Evolutionary conservation across 2,797 vertebrate species (phyloP), one percentile per base, ranked within the genome.

Genomic region (Poliocrania exsul): DNA sequence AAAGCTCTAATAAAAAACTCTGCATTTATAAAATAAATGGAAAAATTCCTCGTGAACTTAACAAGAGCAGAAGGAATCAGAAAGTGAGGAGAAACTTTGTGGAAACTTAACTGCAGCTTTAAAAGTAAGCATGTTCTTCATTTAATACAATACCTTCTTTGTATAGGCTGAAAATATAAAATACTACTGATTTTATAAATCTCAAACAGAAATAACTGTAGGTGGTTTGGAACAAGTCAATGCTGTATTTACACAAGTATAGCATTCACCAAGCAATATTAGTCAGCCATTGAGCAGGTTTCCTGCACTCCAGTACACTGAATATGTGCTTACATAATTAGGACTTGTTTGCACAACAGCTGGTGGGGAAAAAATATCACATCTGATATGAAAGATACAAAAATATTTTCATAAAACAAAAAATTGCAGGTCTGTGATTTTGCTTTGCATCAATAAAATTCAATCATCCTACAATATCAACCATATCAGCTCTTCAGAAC

Each of bases 251-350:
- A 62, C 53, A 73, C 83, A 92, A 82, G 77, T 42, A 70, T 38
- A 81, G 83, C 47, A 40, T 91, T 90, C 84, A 82, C 20, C 88
- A 90, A 92, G 91, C 81, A 94, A 78, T 86, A 89, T 79, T 94
- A 86, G 77, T 83, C 94, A 90, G 94, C 54, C 65, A 93, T 47
- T 75, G 73, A 97, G 79, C 70, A 95, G 88, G 88, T 94, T 94
- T 71, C 81, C 62, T 85, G 82, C 31, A 40, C 71, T 73, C 75
- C 69, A 81, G 44, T 19, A 74, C 65, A 33, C 70, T 92, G 56
- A 92, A 93, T 86, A 84, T 2, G 0, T 66, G 73, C 58, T 66
- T 56, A 81, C 75, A 77, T 95, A 96, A 96, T 95, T 91, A 61
- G 18, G 70, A 56, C 53, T 92, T 88, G 56, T 90, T 96, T 95